phyloP scores from a whole-genome alignment of 2,888 invertebrate genomes.

The Corythucha ciliata region DNA sequence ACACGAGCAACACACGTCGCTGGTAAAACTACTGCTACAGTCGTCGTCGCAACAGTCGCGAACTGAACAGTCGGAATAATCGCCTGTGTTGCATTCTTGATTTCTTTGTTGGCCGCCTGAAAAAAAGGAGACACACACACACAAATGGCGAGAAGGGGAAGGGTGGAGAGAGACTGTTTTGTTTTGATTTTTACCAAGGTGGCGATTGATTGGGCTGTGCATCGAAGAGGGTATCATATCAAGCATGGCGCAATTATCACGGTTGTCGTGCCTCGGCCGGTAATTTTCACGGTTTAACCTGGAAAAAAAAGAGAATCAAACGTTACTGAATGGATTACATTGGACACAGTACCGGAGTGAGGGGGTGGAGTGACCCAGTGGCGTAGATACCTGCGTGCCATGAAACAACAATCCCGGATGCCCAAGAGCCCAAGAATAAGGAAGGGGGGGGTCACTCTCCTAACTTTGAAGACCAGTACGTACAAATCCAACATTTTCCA shows the following conservation, averaged over 20 bases:
- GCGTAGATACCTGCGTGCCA: too few relatives aligned
- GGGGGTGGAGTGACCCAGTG: too few relatives aligned
- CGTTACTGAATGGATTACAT: background rate
- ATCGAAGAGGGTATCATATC: slow-evolving; percentile 24
- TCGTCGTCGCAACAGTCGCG: slow-evolving; percentile 28
- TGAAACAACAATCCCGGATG: too few relatives aligned
- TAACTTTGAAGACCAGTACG: too few relatives aligned
- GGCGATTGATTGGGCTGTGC: slow-evolving; percentile 23
- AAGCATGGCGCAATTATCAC: slow-evolving; percentile 21
- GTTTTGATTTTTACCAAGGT: slow-evolving; percentile 18
- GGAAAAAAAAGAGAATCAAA: too few relatives aligned
- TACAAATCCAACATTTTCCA: too few relatives aligned
- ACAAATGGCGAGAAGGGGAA: background rate
- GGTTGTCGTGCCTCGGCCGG: slow-evolving; percentile 21
- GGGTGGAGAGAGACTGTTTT: background rate
- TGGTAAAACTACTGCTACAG: slow-evolving; percentile 42
- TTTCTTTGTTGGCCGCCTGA: slow-evolving; percentile 17
- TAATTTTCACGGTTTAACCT: slow-evolving; percentile 25
- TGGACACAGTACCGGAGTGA: background rate
- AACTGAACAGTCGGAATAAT: slow-evolving; percentile 24
- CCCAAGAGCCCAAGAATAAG: too few relatives aligned
- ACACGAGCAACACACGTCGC: slow-evolving; percentile 53
- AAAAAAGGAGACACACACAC: background rate
- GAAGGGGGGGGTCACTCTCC: too few relatives aligned
- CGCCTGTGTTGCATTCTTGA: slow-evolving; percentile 20